Evolutionary conservation across 2,113 vertebrate species (phyloP), one percentile per base, ranked within the genome.

Genomic region (Camelus dromedarius): DNA sequence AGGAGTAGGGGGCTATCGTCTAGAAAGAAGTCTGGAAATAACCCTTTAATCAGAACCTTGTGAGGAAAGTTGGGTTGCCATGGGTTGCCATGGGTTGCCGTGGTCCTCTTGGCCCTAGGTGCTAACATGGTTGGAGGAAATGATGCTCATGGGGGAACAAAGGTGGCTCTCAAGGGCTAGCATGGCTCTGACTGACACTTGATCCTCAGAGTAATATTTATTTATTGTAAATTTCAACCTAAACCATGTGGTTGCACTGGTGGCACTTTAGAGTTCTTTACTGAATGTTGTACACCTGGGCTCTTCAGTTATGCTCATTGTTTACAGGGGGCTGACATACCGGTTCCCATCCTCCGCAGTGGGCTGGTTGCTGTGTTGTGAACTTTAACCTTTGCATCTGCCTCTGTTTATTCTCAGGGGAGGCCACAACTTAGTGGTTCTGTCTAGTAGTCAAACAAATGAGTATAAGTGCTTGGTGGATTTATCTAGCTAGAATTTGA

Each of bases 11-110:
- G 35, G 1, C 46, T 76, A 1, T 52, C 14, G 22, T 58, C 75
- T 35, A 20, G 24, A 52, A 52, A 46, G 38, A 66, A 75, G 24
- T 20, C 42, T 60, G 20, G 16, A 20, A 80, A 75, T n/a, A 54
- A 22, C 26, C 58, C 32, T 46, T 28, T 46, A 10, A n/a, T 92
- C 84, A 77, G 46, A 88, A 15, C 26, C 58, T 32, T 5, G 0
- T 30, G 6, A 75, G 10, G 30, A 64, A 73, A 67, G 26, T 8
- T 54, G 70, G 48, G 18, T 3, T 52, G 18, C 13, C 1, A 1
- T 2, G 7, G 13, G 18, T 3, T 52, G 18, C 13, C 1, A 1
- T 2, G 8, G 13, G 38, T 42, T 42, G 38, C 38, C 38, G 4
- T 42, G 8, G 22, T 82, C 66, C 46, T 54, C 35, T 32, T 42